These are phyloP conservation scores for Takifugu rubripes DNA, from an alignment of 2,797 vertebrate species.

Conservation along the genomic window DNA sequence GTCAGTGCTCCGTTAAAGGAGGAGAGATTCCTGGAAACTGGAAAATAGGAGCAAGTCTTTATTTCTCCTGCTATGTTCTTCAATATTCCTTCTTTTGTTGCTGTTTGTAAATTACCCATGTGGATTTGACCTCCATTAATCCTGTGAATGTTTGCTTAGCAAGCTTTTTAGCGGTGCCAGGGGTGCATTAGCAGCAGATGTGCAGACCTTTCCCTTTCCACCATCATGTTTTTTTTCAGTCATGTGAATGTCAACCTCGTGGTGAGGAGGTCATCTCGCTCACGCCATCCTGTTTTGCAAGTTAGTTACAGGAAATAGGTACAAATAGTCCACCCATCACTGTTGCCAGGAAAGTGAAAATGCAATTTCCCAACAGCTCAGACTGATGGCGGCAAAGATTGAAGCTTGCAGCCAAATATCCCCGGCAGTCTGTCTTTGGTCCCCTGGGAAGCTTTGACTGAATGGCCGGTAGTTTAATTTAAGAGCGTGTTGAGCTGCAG, in stretches of 20 bases:
- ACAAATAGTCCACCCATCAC: slow-evolving; percentile 3
- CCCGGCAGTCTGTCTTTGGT: slow-evolving; percentile 9
- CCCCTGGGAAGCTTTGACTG: slow-evolving; percentile 24
- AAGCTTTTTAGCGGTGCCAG: slow-evolving; percentile 16
- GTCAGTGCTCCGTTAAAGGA: too few relatives aligned
- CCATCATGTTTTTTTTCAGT: slow-evolving; percentile 7
- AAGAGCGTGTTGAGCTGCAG: slow-evolving; percentile 25
- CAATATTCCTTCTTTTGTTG: too few relatives aligned
- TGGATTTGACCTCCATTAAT: slow-evolving; percentile 30
- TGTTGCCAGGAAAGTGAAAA: neutral
- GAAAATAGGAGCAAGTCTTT: too few relatives aligned
- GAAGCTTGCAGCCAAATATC: slow-evolving; percentile 22
- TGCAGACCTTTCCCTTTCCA: neutral
- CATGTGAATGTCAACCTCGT: neutral
- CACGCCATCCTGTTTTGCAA: neutral
- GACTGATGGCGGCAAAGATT: neutral
- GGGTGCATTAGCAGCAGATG: slow-evolving; percentile 2
- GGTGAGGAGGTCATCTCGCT: slow-evolving; percentile 16
- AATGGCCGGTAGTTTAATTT: slow-evolving; percentile 33
- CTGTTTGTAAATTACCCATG: neutral
- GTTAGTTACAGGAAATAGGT: neutral
- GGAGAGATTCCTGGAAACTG: too few relatives aligned
- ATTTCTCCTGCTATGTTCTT: too few relatives aligned
- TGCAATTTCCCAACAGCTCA: neutral
- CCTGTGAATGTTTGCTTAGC: slow-evolving; percentile 24